These are phyloP conservation scores for Macropis europaea DNA, from an alignment of 2,888 invertebrate genomes.

Conservation along the genomic window DNA sequence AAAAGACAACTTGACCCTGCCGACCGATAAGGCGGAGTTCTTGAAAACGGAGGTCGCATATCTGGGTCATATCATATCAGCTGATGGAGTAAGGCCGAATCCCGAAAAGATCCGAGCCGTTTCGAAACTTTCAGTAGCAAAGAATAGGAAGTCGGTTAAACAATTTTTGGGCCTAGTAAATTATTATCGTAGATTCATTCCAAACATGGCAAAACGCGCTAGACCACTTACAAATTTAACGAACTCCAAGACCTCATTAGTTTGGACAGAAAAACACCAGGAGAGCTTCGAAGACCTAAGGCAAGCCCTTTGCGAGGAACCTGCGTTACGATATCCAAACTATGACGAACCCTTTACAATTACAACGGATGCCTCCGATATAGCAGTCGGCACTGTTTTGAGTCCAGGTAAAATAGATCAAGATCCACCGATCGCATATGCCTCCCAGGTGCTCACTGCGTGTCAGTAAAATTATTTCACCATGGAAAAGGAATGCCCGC, in stretches of 20 bases:
- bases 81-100: no score
- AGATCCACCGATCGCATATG: neutral
- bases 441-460: neutral
- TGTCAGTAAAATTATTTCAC: neutral
- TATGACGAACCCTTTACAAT: neutral
- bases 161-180: neutral
- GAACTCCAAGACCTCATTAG: neutral
- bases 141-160: neutral
- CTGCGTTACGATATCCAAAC: neutral
- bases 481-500: neutral
- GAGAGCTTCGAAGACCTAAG: neutral
- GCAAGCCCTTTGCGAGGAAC: neutral
- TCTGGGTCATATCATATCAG: no score
- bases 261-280: neutral
- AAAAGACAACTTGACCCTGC: neutral
- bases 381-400: neutral
- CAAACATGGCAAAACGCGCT: no score
- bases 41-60: neutral
- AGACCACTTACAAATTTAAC: neutral
- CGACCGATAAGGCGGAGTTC: neutral
- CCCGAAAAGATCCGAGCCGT: no score
- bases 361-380: neutral
- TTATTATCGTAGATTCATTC: neutral
- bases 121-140: neutral
- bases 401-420: neutral